Percentiles rank a stretch among this genome's conserved stretches.
These are phyloP conservation scores for Poecilia latipinna DNA, from an alignment of 2,113 vertebrate species.

Conservation along the genomic window DNA sequence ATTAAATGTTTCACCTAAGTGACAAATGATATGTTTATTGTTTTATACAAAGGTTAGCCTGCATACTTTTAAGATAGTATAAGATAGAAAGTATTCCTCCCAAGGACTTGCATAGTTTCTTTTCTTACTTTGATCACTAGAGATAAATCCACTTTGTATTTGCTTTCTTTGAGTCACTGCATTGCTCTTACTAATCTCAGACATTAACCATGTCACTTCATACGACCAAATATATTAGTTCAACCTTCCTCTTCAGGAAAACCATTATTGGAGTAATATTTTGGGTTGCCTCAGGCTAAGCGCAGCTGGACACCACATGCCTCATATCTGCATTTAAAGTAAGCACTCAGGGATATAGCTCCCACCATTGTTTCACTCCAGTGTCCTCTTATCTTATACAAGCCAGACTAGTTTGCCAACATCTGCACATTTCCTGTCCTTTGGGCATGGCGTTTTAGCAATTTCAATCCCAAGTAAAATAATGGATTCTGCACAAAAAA, in stretches of 20 bases:
- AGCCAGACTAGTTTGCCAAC: background rate
- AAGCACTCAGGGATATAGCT: slow-evolving; percentile 40
- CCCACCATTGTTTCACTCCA: slow-evolving; percentile 37
- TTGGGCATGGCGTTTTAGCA: background rate
- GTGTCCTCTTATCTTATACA: slow-evolving; percentile 30
- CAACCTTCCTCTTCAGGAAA: slow-evolving; percentile 9
- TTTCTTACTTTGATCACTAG: slow-evolving; percentile 1
- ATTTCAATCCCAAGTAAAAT: background rate
- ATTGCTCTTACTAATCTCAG: background rate
- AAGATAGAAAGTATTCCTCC: background rate
- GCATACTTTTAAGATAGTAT: slow-evolving; percentile 15
- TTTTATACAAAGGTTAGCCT: slow-evolving; percentile 44
- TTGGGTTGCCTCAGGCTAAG: slow-evolving; percentile 35
- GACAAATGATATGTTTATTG: slow-evolving; percentile 60
- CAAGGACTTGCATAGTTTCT: background rate
- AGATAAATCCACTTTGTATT: background rate
- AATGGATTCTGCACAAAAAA: background rate
- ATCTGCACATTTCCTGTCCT: slow-evolving; percentile 6
- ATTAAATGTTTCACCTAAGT: slow-evolving; percentile 69
- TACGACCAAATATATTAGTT: slow-evolving; percentile 9
- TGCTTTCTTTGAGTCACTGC: slow-evolving; percentile 1
- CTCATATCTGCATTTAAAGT: slow-evolving; percentile 31
- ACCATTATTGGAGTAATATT: slow-evolving; percentile 37
- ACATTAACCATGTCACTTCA: slow-evolving; percentile 15
- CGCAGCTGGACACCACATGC: slow-evolving; percentile 76